Conservation (phyloP, 2,888 invertebrate species). For the Lasioglossum morio region DNA sequence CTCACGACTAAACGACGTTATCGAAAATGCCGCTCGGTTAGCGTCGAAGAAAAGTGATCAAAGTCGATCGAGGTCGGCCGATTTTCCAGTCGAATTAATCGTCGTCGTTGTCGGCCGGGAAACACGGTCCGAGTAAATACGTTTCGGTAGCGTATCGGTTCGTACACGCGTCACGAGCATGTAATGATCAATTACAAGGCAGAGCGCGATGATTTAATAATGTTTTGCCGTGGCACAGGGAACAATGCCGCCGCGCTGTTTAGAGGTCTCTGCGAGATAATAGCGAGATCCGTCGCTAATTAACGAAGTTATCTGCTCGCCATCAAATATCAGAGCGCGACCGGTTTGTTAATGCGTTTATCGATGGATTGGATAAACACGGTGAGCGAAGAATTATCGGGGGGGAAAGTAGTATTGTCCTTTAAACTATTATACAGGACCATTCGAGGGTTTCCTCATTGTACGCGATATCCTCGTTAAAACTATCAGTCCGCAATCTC, state of each 20-base stretch:
- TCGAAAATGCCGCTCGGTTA: background rate
- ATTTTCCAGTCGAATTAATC: background rate
- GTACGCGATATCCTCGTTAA: background rate
- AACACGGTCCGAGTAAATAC: conserved; percentile 2
- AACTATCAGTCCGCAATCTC: background rate
- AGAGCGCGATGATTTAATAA: conserved; percentile 37
- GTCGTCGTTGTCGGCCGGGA: background rate
- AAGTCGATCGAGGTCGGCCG: background rate
- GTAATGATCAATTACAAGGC: conserved; percentile 25
- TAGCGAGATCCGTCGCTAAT: conserved; percentile 35
- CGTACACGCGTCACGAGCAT: conserved; percentile 19
- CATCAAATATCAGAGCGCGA: conserved; percentile 13
- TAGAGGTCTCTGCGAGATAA: conserved; percentile 33
- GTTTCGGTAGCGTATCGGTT: conserved; percentile 13
- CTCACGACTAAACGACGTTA: background rate
- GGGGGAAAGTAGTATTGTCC: background rate
- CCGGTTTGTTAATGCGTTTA: conserved; percentile 23
- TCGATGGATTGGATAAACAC: conserved; percentile 16
- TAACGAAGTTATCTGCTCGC: conserved; percentile 35
- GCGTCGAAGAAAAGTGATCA: background rate
- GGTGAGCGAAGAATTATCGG: conserved; percentile 11
- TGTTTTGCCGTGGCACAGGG: conserved; percentile 18
- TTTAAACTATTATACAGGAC: background rate
- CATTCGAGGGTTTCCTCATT: background rate
- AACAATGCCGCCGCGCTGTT: conserved; percentile 9